Base-by-base conservation (phyloP, 2,113 vertebrate genomes). In the Mus musculus region DNA sequence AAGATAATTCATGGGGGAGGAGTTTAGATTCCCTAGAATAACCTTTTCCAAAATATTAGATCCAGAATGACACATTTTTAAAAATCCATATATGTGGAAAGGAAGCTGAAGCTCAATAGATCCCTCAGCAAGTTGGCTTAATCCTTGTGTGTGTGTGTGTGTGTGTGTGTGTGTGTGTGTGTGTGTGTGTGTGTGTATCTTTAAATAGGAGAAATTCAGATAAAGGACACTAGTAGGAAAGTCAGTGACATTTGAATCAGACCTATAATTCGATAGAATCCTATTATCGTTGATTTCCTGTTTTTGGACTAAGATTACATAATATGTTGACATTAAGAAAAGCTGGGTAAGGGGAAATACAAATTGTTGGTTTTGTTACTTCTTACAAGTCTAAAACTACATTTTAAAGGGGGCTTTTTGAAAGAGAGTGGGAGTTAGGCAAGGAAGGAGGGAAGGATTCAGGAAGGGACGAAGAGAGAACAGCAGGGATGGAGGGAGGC, bases 11-110 rank as follows among this genome's bases (percentile, higher is more conserved):
- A 26, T 69, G n/a, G 36, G 39, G n/a, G 75, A 90, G 52, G 5
- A 78, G 36, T 49, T 84, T 26, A 24, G 39, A 76, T 42, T 89
- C 84, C 65, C 49, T 82, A 3, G 67, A 81, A 52, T 16, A 52
- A 22, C 3, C 42, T 14, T 82, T 88, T 93, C 69, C 49, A 75
- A 90, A 93, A 93, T 59, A 71, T 61, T 63, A 76, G 67, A 84
- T 67, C 8, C 61, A 78, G 33, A 9, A 17, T 16, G 22, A 75
- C 26, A 36, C 11, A 81, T 3, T 28, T 16, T 59, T 81, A 69
- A 69, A 10, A 39, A 49, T 20, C 16, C n/a, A 63, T 39, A 59
- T 10, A 9, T 33, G 75, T 69, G 46, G 10, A 14, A 67, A 85
- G 76, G 39, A 11, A 19, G 77, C 6, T 30, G 12, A 22, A 87